Percentiles rank a stretch among this genome's conserved stretches.
Evolutionary conservation across 1,140 invertebrate genomes (phyloP).

Genomic region (Philotrypesis tridentata): DNA sequence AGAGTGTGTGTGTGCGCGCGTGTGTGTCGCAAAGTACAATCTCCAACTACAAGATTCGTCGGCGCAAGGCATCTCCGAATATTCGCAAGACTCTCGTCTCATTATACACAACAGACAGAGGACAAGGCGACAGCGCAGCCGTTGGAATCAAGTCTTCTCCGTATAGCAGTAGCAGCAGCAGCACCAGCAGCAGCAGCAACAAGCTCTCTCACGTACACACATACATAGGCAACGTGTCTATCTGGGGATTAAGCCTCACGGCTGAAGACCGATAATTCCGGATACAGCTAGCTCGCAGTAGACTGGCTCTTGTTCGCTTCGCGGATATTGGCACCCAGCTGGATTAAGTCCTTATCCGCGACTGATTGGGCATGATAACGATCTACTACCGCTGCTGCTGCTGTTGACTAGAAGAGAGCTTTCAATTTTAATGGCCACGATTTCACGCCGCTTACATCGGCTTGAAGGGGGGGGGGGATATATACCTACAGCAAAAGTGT

Average conservation of each 20-base stretch:
- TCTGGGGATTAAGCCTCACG: conserved; percentile 49
- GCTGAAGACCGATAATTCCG: conserved; percentile 42
- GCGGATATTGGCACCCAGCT: background rate
- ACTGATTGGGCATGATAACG: conserved; percentile 25
- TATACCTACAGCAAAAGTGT: background rate
- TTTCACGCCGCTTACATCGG: background rate
- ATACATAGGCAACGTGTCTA: background rate
- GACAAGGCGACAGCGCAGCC: conserved; percentile 11
- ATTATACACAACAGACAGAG: conserved; percentile 24
- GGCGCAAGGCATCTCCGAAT: background rate
- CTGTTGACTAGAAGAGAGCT: background rate
- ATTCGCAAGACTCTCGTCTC: conserved; percentile 15
- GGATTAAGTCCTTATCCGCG: conserved; percentile 34
- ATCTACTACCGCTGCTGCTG: background rate
- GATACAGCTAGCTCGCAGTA: conserved; percentile 18
- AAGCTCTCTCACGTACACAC: background rate
- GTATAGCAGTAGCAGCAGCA: background rate
- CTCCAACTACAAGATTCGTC: background rate
- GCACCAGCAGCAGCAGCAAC: background rate
- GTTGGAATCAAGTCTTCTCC: background rate
- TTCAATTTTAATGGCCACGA: background rate
- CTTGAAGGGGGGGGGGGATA: no score
- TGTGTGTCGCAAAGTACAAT: background rate
- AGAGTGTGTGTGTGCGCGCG: no score
- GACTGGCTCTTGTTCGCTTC: background rate